Percentiles rank a stretch among this genome's conserved stretches.
Evolutionary conservation across 2,113 vertebrate species (phyloP).

Genomic region (Myotis davidii): DNA sequence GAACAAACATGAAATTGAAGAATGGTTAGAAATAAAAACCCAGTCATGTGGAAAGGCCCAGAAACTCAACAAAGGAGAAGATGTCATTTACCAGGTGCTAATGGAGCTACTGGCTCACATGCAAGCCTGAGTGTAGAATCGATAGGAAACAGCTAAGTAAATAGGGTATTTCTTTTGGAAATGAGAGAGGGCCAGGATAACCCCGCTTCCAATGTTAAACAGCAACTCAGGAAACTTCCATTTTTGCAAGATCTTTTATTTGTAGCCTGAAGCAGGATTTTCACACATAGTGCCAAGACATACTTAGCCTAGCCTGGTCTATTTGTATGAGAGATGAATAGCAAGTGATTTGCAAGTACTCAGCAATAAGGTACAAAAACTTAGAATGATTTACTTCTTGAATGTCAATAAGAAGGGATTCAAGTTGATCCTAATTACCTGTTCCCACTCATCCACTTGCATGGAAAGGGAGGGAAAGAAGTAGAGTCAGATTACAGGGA

Average conservation of each 20-base stretch:
- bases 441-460: neutral
- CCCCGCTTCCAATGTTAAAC: neutral
- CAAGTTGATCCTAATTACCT: neutral
- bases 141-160: neutral
- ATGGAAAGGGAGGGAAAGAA: neutral
- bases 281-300: neutral
- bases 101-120: neutral
- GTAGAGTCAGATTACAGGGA: neutral
- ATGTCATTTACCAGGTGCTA: neutral
- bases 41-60: constrained; percentile 39
- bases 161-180: neutral
- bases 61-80: constrained; percentile 56
- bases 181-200: neutral
- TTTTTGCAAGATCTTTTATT: neutral
- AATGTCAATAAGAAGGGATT: neutral
- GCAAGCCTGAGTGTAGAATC: neutral
- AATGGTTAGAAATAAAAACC: constrained; percentile 52
- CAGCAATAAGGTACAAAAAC: neutral
- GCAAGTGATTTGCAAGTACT: neutral
- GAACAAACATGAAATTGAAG: constrained; percentile 51
- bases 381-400: neutral
- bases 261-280: neutral
- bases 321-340: neutral
- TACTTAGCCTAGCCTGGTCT: neutral
- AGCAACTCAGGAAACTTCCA: neutral